These are phyloP conservation scores for Platerodrilus igneus DNA, from an alignment of 2,888 invertebrate genomes.

Conservation along the genomic window DNA sequence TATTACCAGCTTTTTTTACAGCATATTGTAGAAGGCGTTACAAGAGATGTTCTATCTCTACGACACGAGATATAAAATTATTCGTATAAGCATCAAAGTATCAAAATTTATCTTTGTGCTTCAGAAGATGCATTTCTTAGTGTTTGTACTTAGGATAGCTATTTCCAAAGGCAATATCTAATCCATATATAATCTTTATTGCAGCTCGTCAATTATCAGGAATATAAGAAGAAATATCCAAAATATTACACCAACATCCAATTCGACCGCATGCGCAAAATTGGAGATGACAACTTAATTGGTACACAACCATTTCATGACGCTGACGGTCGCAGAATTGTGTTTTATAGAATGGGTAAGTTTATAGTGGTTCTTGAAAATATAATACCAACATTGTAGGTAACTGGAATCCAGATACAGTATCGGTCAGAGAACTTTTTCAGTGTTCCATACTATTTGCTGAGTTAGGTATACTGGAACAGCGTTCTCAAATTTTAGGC, in stretches of 20 bases:
- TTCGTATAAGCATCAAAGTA: too few relatives aligned
- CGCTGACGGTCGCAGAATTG: slow-evolving; percentile 65
- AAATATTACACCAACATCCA: slow-evolving; percentile 63
- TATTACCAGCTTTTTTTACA: too few relatives aligned
- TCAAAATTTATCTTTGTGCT: too few relatives aligned
- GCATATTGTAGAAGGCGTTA: too few relatives aligned
- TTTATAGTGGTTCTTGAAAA: background rate
- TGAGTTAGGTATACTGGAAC: slow-evolving; percentile 71
- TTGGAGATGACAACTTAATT: slow-evolving; percentile 66
- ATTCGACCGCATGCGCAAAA: slow-evolving; percentile 57
- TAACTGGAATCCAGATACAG: slow-evolving; percentile 68
- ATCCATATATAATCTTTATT: too few relatives aligned
- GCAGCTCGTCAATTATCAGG: slow-evolving; percentile 70
- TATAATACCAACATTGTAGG: too few relatives aligned
- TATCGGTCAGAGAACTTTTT: slow-evolving; percentile 65
- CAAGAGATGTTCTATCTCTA: too few relatives aligned
- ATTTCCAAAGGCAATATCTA: too few relatives aligned
- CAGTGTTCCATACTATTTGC: slow-evolving; percentile 65
- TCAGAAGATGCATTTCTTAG: too few relatives aligned
- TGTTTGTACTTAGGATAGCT: too few relatives aligned
- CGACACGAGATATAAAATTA: too few relatives aligned
- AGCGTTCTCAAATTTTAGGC: slow-evolving; percentile 69
- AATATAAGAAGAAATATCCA: slow-evolving; percentile 69
- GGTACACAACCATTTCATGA: slow-evolving; percentile 73
- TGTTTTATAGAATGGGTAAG: slow-evolving; percentile 67